Base-by-base conservation (phyloP, 2,113 vertebrate species). In the Orthonyx spaldingii region DNA sequence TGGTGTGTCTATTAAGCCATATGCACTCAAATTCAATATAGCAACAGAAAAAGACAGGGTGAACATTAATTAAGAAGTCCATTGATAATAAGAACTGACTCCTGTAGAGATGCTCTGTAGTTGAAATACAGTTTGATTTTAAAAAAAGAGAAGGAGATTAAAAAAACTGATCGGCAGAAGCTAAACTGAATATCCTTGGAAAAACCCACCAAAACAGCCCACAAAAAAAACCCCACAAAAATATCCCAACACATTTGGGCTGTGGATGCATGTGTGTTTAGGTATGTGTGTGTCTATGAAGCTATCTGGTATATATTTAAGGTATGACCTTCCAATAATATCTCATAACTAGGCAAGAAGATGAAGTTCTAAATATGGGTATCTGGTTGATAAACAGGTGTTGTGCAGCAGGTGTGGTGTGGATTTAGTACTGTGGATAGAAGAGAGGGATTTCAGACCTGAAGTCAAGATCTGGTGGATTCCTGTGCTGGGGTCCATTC, bases 41-140 rank as follows among this genome's bases (percentile, higher is more conserved):
- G 74, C 60, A 91, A 76, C 84, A 87, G 81, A 93, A 93, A 39
- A 93, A 90, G 72, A 91, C 71, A 87, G 86, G 72, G 76, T 89
- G 90, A 93, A 61, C 93, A 27, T 91, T 90, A 90, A 94, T 94
- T 96, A 93, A 85, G 77, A 91, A 93, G 84, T 86, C 80, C 90
- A 60, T 30, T 80, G 70, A 59, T 93, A 84, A 72, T 88, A 87
- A 85, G 59, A 92, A 63, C 63, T 70, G 41, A 87, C 74, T 92
- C 26, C 35, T 84, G 46, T 81, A 84, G 71, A 96, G 82, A 69
- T 3, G 7, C 63, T 75, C 52, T 83, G 52, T 50, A 37, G 61
- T 22, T 68, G 39, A 91, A 94, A 64, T 76, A n/a, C n/a, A 64
- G 49, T 56, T 61, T 92, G 46, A 33, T 66, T 81, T 86, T 20